These are phyloP conservation scores for Speoplatyrhinus poulsoni DNA, from an alignment of 2,113 vertebrate genomes.

Conservation along the genomic window DNA sequence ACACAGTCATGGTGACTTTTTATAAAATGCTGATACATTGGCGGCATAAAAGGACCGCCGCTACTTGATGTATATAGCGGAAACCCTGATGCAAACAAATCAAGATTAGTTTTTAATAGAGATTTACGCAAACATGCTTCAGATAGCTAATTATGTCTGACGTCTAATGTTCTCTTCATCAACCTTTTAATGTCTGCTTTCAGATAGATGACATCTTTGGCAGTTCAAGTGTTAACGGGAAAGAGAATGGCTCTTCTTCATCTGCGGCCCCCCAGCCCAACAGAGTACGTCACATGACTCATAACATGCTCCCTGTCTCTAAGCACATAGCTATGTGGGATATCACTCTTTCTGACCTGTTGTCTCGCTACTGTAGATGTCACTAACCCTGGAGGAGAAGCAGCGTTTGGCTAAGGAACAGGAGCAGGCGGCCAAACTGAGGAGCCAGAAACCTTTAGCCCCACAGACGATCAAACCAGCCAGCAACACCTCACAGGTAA, in stretches of 20 bases:
- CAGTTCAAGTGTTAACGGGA: slow-evolving; percentile 79
- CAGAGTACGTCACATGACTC: slow-evolving; percentile 72
- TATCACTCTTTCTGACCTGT: background rate
- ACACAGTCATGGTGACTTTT: too few relatives aligned
- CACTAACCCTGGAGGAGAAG: slow-evolving; percentile 96
- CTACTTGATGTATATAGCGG: too few relatives aligned
- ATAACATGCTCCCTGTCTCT: background rate
- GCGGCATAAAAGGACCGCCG: too few relatives aligned
- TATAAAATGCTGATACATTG: too few relatives aligned
- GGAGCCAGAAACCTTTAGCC: slow-evolving; percentile 89
- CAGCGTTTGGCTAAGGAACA: slow-evolving; percentile 96
- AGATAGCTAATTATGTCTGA: background rate
- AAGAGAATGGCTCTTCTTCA: slow-evolving; percentile 83
- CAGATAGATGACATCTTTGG: slow-evolving; percentile 92
- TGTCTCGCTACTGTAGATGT: slow-evolving; percentile 69
- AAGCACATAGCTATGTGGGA: background rate
- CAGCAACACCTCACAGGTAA: slow-evolving; percentile 58
- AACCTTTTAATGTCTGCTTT: background rate
- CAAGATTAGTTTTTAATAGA: too few relatives aligned
- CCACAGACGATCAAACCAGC: slow-evolving; percentile 80
- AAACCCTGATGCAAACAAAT: too few relatives aligned
- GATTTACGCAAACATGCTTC: too few relatives aligned
- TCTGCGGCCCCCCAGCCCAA: slow-evolving; percentile 73
- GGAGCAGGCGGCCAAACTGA: slow-evolving; percentile 93
- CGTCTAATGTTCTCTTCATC: slow-evolving; percentile 1